Conservation (phyloP, 2,797 vertebrate genomes). For the Squalus acanthias region DNA sequence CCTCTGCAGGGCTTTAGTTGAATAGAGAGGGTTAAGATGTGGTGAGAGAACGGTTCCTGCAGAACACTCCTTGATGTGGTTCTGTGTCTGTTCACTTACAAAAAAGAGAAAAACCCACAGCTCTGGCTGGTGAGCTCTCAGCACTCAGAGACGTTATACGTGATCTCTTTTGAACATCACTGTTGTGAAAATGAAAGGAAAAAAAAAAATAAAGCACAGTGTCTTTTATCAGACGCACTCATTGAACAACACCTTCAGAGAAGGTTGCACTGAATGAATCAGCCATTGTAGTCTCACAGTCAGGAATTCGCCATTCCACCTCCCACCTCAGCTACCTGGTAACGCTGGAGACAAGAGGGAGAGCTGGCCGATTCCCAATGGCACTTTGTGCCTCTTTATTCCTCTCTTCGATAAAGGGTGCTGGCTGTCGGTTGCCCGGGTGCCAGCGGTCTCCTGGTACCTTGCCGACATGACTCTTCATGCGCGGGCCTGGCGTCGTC, state of each 20-base stretch:
- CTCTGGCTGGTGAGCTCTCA: neutral
- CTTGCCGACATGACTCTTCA: neutral
- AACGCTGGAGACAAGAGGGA: neutral
- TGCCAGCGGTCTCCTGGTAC: neutral
- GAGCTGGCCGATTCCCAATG: neutral
- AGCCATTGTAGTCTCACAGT: neutral
- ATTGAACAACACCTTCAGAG: neutral
- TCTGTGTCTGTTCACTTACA: neutral
- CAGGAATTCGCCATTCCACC: neutral
- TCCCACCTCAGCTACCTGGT: neutral
- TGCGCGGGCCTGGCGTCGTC: neutral
- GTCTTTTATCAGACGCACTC: neutral
- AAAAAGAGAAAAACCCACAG: neutral
- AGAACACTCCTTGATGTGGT: constrained; percentile 29
- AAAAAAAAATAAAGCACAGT: neutral
- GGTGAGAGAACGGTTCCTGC: neutral
- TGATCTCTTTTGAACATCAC: neutral
- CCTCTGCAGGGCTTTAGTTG: neutral
- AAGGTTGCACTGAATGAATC: neutral
- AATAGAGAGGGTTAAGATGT: neutral
- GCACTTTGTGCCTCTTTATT: neutral
- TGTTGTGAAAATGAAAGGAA: constrained; percentile 3
- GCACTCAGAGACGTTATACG: neutral
- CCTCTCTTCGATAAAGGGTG: neutral
- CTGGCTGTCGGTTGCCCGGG: too few species aligned